Conservation (phyloP, 23 tunicate genomes). For the Clavelina lepadiformis region DNA sequence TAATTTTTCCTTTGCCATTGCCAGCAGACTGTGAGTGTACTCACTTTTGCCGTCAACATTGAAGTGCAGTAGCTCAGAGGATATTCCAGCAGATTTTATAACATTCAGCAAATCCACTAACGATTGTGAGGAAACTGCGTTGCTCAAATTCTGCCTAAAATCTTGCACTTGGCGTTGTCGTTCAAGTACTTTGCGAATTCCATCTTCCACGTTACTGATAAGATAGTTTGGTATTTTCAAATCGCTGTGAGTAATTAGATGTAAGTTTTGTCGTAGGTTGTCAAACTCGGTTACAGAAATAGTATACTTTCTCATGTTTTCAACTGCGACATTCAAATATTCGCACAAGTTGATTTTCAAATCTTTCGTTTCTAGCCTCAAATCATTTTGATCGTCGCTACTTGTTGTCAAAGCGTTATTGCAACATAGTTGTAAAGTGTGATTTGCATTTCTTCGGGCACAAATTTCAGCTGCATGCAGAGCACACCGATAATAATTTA, state of each 20-base stretch:
- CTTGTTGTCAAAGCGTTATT: no score
- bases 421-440: no score
- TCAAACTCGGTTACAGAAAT: neutral
- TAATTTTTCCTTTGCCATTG: constrained; percentile 25
- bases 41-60: neutral
- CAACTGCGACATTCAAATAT: neutral
- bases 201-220: neutral
- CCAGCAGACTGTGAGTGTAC: neutral
- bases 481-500: no score
- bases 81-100: constrained; percentile 33
- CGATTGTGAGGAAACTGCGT: constrained; percentile 31
- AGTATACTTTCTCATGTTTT: neutral
- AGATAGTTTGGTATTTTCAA: neutral
- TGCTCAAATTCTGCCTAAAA: constrained; percentile 19
- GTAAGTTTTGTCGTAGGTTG: neutral
- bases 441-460: no score
- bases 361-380: neutral
- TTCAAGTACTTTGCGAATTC: neutral
- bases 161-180: constrained; percentile 12
- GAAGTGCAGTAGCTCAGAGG: constrained; percentile 26
- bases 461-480: no score
- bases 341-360: neutral
- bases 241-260: constrained; percentile 1
- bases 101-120: constrained; percentile 41
- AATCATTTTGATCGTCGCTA: no score